Conservation (phyloP, 2,797 vertebrate genomes). For the Manis javanica region DNA sequence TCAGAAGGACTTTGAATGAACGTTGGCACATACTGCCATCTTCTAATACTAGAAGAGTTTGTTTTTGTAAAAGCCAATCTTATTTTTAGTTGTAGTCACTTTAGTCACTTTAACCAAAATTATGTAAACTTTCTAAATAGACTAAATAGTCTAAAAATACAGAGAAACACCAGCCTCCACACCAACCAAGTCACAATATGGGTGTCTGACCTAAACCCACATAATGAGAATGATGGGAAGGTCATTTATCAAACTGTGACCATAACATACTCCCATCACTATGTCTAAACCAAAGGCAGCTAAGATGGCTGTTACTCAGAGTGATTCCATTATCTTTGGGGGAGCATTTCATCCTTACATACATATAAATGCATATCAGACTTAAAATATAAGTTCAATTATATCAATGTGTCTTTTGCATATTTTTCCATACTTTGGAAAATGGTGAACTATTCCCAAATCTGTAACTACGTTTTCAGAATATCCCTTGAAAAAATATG, state of each 20-base stretch:
- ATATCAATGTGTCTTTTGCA: background rate
- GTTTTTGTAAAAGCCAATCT: conserved; percentile 68
- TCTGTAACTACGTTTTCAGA: conserved; percentile 49
- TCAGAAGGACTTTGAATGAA: background rate
- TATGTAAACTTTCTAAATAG: conserved; percentile 85
- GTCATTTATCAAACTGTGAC: conserved; percentile 76
- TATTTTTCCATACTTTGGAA: background rate
- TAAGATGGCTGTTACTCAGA: conserved; percentile 11
- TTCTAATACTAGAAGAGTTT: conserved; percentile 21
- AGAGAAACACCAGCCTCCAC: conserved; percentile 55
- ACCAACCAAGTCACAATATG: conserved; percentile 83
- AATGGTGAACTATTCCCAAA: conserved; percentile 6
- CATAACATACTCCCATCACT: background rate
- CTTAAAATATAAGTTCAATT: background rate
- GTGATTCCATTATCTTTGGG: background rate
- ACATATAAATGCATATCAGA: background rate
- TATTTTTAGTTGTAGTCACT: conserved; percentile 79
- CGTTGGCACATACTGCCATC: background rate
- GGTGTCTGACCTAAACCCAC: conserved; percentile 80
- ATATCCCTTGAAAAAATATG: background rate
- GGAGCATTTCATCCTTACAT: background rate
- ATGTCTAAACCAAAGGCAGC: conserved; percentile 18
- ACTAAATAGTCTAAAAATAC: conserved; percentile 84
- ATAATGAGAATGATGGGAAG: conserved; percentile 77
- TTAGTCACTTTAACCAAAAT: conserved; percentile 85